Conservation (phyloP, 1,140 invertebrate genomes). For the Drosophila lacertosa region DNA sequence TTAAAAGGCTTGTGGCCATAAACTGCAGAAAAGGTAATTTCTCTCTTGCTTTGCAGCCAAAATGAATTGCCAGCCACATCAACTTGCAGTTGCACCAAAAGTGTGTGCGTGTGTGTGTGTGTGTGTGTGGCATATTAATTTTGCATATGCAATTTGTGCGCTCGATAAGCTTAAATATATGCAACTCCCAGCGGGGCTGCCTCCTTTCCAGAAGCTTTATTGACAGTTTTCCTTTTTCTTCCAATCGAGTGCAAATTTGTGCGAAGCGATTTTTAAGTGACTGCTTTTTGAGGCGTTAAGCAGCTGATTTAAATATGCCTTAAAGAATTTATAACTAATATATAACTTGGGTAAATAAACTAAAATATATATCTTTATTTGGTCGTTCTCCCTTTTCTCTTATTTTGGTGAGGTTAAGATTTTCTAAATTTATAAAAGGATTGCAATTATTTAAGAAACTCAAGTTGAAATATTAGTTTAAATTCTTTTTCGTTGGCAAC, state of each 20-base stretch:
- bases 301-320: too few relatives aligned
- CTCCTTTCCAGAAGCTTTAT: neutral
- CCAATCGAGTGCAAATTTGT: conserved; percentile 2
- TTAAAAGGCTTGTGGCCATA: conserved; percentile 37
- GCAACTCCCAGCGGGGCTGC: neutral
- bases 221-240: conserved; percentile 21
- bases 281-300: too few relatives aligned
- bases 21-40: conserved; percentile 72
- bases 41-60: conserved; percentile 50
- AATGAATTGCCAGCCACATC: conserved; percentile 62
- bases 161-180: conserved; percentile 61
- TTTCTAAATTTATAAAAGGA: too few relatives aligned
- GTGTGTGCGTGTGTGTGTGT: conserved; percentile 12
- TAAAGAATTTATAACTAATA: too few relatives aligned
- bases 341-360: too few relatives aligned
- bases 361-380: too few relatives aligned
- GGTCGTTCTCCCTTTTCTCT: too few relatives aligned
- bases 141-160: conserved; percentile 65
- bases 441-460: too few relatives aligned
- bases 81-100: conserved; percentile 22
- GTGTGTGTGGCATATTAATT: conserved; percentile 53
- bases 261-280: too few relatives aligned
- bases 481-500: too few relatives aligned
- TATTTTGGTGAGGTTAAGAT: too few relatives aligned
- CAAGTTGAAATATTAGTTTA: too few relatives aligned